Evolutionary conservation across 2,888 invertebrate genomes (phyloP), one percentile per base, ranked within the genome.

Genomic region (Tenthredo livida): DNA sequence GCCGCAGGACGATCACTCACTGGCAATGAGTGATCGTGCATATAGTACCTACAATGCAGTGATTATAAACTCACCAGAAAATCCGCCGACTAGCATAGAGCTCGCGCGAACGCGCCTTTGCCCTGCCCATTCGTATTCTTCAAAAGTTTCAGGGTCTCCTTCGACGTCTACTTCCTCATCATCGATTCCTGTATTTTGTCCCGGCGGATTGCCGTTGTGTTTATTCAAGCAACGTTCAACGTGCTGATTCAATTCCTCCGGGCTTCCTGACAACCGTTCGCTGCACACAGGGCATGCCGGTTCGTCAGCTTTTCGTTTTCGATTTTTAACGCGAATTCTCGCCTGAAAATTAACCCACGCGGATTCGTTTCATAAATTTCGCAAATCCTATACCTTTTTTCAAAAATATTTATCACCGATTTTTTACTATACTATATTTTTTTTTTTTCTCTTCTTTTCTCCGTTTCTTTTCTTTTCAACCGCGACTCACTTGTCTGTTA

Each of bases 111-210:
- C 96, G 85, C 98, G 94, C 90, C 97, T 97, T 92, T 98, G 97
- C 0, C 98, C 98, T 43, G 98, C 97, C 98, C 98, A 98, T 91
- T 97, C 97, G 93, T 98, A 98, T 91, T 98, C 98, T 88, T 98
- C 97, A 91, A 95, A 96, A 78, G 94, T 95, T 86, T 95, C 95
- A 29, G 94, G 93, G 86, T 94, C 93, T 61, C 96, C 96, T 94
- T 97, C 97, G 0, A 97, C 97, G 93, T 97, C 98, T 85, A 97
- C 97, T 86, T 96, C 96, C 90, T 97, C 97, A 86, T 96, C 96
- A 85, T 97, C 97, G 86, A 95, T 95, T 12, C 94, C 94, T 54
- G 89, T 88, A 84, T 91, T 90, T 84, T 96, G 96, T 89, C 97
- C 97, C 86, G 96, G 96, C 50, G 97, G 97, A 87, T 96, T 96